Percentiles rank a stretch among this genome's conserved stretches.
phyloP scores from a whole-genome alignment of 2,888 invertebrate species.

The Pachycephus smyrnensis region DNA sequence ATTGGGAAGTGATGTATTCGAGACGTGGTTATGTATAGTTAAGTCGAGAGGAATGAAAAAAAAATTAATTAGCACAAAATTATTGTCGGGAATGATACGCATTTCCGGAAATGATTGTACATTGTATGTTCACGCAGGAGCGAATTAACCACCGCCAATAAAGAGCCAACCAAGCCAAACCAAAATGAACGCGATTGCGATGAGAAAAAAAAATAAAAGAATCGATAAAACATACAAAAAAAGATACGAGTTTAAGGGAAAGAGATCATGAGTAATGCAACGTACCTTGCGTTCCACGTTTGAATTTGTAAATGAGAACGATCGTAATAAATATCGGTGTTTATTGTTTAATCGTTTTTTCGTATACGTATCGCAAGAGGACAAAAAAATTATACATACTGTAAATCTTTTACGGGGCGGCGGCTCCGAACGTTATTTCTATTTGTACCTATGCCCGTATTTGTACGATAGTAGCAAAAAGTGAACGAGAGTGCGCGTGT shows the following conservation, averaged over 20 bases:
- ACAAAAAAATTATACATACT: slow-evolving; percentile 33
- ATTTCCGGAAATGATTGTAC: slow-evolving; percentile 55
- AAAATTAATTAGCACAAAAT: slow-evolving; percentile 41
- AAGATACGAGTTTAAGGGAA: slow-evolving; percentile 14
- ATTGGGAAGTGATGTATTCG: slow-evolving; percentile 64
- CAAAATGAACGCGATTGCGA: slow-evolving; percentile 29
- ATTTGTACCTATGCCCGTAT: slow-evolving; percentile 13
- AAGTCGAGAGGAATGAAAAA: slow-evolving; percentile 51
- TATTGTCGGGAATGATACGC: slow-evolving; percentile 30
- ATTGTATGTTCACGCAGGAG: slow-evolving; percentile 57
- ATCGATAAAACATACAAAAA: slow-evolving; percentile 24
- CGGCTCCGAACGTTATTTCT: slow-evolving; percentile 6
- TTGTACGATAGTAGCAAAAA: slow-evolving; percentile 25
- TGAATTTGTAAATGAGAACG: slow-evolving; percentile 30
- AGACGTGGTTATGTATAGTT: slow-evolving; percentile 64
- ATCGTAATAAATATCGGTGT: slow-evolving; percentile 37
- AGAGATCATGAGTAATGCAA: slow-evolving; percentile 12
- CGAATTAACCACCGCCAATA: neutral
- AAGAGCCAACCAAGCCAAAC: slow-evolving; percentile 13
- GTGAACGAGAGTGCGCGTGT: slow-evolving; percentile 10
- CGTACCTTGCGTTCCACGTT: slow-evolving; percentile 20
- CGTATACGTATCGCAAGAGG: slow-evolving; percentile 24
- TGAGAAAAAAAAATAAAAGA: slow-evolving; percentile 34
- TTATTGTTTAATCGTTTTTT: slow-evolving; percentile 50
- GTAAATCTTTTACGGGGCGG: slow-evolving; percentile 5